Evolutionary conservation across 2,888 invertebrate genomes (phyloP).

Genomic region (Xanthia icteritia): DNA sequence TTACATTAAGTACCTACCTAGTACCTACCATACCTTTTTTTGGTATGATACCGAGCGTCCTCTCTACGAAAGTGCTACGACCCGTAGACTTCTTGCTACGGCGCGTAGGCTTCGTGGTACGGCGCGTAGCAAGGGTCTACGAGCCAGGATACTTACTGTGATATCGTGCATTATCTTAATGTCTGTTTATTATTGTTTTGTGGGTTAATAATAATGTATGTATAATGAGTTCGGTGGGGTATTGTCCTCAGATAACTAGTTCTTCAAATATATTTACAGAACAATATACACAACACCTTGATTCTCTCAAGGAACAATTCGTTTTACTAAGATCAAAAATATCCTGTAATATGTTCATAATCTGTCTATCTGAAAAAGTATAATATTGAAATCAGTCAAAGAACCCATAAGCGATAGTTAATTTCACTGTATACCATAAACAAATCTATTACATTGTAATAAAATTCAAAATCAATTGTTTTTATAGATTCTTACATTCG

Average conservation of each 20-base stretch:
- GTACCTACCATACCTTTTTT: too few species aligned
- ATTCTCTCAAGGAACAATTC: neutral
- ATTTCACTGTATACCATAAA: constrained; percentile 7
- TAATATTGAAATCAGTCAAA: neutral
- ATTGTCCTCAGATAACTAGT: neutral
- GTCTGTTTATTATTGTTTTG: neutral
- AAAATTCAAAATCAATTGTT: constrained; percentile 31
- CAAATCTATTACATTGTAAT: constrained; percentile 4
- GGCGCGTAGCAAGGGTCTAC: constrained; percentile 23
- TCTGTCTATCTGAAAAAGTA: neutral
- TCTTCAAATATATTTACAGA: neutral
- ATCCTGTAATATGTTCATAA: neutral
- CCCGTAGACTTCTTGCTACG: constrained; percentile 32
- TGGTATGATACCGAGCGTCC: neutral
- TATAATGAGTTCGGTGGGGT: neutral
- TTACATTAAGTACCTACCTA: too few species aligned
- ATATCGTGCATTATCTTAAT: neutral
- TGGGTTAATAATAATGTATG: neutral
- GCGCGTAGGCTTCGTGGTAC: constrained; percentile 21
- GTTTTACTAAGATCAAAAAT: neutral
- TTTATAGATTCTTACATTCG: constrained; percentile 14
- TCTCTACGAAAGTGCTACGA: neutral
- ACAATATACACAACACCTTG: neutral
- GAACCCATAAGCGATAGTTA: neutral
- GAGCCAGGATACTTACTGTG: neutral